Conservation (phyloP, 2,797 vertebrate species). For the Poeciliopsis infans region DNA sequence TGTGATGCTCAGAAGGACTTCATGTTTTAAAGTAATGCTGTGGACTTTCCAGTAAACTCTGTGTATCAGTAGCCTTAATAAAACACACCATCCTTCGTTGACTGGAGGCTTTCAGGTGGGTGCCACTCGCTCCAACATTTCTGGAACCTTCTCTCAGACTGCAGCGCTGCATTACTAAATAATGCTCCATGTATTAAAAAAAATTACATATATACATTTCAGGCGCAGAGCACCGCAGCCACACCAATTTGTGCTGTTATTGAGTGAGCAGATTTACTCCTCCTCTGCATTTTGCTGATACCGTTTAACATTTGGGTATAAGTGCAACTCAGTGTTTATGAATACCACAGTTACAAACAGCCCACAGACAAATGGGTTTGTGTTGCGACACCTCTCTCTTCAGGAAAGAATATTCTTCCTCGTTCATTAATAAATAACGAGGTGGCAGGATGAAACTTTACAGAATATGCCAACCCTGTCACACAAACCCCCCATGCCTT, state of each 20-base stretch:
- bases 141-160: neutral
- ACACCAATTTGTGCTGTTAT: constrained; percentile 6
- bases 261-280: constrained; percentile 45
- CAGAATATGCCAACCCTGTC: constrained; percentile 12
- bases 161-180: neutral
- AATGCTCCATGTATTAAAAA: neutral
- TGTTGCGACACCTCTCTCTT: constrained; percentile 10
- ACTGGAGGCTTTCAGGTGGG: neutral
- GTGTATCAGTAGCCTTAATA: neutral
- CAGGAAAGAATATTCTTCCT: constrained; percentile 18
- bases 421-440: constrained; percentile 57
- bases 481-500: constrained; percentile 16
- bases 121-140: neutral
- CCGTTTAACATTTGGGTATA: constrained; percentile 28
- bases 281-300: constrained; percentile 45
- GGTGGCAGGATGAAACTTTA: constrained; percentile 35
- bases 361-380: constrained; percentile 40
- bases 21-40: neutral
- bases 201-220: neutral
- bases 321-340: constrained; percentile 56
- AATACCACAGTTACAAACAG: constrained; percentile 42
- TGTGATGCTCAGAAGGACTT: neutral
- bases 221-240: neutral
- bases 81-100: neutral
- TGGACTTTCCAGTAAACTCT: neutral